These are phyloP conservation scores for Sminthopsis crassicaudata DNA, from an alignment of 2,113 vertebrate genomes.

Conservation along the genomic window DNA sequence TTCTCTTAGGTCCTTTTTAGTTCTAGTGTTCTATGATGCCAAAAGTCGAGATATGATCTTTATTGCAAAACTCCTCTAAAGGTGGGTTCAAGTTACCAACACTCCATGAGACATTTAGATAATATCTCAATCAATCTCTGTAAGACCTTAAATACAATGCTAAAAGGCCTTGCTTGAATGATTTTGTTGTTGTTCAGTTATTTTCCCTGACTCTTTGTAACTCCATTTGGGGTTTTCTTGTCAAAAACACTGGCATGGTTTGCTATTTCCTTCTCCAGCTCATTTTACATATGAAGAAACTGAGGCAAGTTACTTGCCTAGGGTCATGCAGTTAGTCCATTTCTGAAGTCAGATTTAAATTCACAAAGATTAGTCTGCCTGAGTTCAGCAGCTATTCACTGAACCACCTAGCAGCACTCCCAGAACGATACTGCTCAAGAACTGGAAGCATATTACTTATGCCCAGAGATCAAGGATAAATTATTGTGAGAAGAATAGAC, in stretches of 20 bases:
- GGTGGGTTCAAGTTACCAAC: neutral
- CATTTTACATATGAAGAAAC: neutral
- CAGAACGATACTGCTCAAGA: too few relatives aligned
- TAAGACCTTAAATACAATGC: neutral
- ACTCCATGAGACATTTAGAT: neutral
- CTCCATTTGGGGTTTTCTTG: neutral
- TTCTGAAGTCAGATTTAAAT: neutral
- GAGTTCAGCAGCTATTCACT: neutral
- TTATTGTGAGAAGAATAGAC: too few relatives aligned
- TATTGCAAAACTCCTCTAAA: neutral
- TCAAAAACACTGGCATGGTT: neutral
- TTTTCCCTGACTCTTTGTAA: neutral
- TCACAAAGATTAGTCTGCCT: neutral
- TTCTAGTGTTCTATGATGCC: neutral
- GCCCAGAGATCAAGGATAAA: too few relatives aligned
- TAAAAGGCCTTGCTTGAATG: neutral
- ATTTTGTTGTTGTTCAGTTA: neutral
- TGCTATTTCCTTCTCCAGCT: neutral
- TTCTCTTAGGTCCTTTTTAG: neutral
- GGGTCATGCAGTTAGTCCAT: neutral
- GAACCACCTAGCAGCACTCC: neutral
- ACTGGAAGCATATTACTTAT: too few relatives aligned
- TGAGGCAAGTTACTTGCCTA: neutral
- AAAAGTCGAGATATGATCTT: neutral
- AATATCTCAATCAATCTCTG: neutral